These are phyloP conservation scores for Atherix ibis DNA, from an alignment of 2,888 invertebrate species.

Conservation along the genomic window DNA sequence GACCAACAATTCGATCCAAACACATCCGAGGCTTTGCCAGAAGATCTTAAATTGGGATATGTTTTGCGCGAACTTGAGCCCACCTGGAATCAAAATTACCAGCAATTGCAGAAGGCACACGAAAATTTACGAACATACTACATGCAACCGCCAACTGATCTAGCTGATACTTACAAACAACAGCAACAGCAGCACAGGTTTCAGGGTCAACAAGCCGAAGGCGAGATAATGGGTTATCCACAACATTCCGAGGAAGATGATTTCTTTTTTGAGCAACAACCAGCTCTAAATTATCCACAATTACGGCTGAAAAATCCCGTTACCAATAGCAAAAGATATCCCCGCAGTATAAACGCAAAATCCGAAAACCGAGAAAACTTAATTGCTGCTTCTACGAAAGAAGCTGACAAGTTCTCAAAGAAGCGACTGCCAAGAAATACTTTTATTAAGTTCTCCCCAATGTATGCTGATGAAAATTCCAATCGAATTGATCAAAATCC, in stretches of 20 bases:
- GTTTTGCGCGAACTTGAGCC: slow-evolving; percentile 10
- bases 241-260: background rate
- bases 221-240: no score
- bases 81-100: slow-evolving; percentile 8
- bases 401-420: background rate
- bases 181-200: background rate
- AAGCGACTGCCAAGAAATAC: background rate
- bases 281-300: no score
- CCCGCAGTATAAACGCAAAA: slow-evolving; percentile 1
- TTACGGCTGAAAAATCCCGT: slow-evolving; percentile 6
- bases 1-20: background rate
- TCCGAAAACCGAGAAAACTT: slow-evolving; percentile 4
- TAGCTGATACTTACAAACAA: background rate
- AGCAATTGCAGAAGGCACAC: slow-evolving; percentile 7
- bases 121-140: slow-evolving; percentile 8
- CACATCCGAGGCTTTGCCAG: background rate
- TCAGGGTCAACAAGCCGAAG: background rate
- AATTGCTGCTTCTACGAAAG: background rate
- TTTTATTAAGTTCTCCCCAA: no score
- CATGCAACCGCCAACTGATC: slow-evolving; percentile 1
- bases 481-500: background rate
- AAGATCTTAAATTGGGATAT: slow-evolving; percentile 3
- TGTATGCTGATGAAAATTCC: background rate
- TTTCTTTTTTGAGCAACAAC: background rate
- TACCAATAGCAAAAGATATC: slow-evolving; percentile 5